Percentiles rank a stretch among this genome's conserved stretches.
Conservation (phyloP, 2,797 vertebrate species). For the Melanotaenia boesemani region DNA sequence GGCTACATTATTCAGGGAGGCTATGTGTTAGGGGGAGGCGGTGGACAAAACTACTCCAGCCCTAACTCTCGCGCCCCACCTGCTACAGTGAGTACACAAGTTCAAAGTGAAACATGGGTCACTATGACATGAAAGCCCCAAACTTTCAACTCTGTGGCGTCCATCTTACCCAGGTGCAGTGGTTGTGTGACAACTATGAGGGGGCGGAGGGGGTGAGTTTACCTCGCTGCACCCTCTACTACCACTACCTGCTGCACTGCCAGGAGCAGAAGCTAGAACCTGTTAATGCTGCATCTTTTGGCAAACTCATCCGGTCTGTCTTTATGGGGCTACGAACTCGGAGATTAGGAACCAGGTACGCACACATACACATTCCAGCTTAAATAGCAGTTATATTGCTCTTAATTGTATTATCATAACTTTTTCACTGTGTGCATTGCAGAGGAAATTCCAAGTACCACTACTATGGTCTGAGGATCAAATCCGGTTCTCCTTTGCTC, state of each 20-base stretch:
- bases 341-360: constrained; percentile 90
- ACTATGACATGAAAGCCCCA: background rate
- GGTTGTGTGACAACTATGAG: constrained; percentile 95
- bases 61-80: constrained; percentile 93
- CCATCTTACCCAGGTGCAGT: constrained; percentile 86
- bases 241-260: constrained; percentile 95
- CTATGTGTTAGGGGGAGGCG: constrained; percentile 83
- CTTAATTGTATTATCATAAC: background rate
- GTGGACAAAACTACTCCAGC: constrained; percentile 86
- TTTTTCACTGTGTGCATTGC: constrained; percentile 42
- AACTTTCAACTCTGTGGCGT: constrained; percentile 28
- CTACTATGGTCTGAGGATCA: constrained; percentile 94
- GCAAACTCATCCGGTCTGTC: constrained; percentile 94
- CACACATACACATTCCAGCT: background rate
- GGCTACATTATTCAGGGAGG: constrained; percentile 89
- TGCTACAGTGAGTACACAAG: constrained; percentile 87
- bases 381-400: background rate
- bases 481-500: constrained; percentile 89
- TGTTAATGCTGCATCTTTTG: constrained; percentile 94
- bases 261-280: constrained; percentile 95
- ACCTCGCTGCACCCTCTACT: constrained; percentile 93
- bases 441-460: constrained; percentile 97
- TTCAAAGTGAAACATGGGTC: background rate
- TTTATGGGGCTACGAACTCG: constrained; percentile 93
- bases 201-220: constrained; percentile 94